phyloP scores from a whole-genome alignment of 2,113 vertebrate genomes.

The Apodemus sylvaticus region DNA sequence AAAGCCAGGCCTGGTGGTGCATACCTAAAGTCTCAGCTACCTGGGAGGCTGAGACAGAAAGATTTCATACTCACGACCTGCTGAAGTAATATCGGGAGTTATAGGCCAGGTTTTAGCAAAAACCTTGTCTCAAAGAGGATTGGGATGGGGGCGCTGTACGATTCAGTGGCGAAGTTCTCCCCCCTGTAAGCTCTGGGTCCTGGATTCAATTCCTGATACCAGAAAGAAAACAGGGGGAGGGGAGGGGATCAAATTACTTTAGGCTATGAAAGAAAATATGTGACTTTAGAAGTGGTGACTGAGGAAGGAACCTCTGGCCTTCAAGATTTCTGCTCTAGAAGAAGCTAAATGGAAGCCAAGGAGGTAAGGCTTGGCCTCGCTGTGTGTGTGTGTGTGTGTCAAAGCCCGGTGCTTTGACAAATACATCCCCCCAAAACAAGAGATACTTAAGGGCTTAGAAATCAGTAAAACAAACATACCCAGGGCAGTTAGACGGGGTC shows the following conservation, averaged over 20 bases:
- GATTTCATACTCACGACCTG: not conserved
- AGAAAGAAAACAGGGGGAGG: not conserved
- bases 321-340: not conserved
- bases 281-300: not conserved
- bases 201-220: not conserved
- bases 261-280: not conserved
- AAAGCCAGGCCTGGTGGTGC: not conserved
- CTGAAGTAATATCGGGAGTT: not conserved
- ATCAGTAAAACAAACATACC: not conserved
- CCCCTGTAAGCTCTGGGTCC: not conserved
- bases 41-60: not conserved
- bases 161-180: not conserved
- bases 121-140: not conserved
- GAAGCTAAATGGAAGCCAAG: not conserved
- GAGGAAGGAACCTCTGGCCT: too few species aligned
- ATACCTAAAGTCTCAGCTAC: not conserved
- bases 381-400: too few species aligned
- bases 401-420: not conserved
- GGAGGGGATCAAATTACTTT: not conserved
- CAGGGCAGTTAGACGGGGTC: not conserved
- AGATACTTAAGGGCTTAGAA: not conserved
- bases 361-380: not conserved
- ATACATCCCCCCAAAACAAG: not conserved
- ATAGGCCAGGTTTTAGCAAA: not conserved
- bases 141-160: not conserved